Conservation (phyloP, 2,113 vertebrate genomes). For the Takifugu bimaculatus region DNA sequence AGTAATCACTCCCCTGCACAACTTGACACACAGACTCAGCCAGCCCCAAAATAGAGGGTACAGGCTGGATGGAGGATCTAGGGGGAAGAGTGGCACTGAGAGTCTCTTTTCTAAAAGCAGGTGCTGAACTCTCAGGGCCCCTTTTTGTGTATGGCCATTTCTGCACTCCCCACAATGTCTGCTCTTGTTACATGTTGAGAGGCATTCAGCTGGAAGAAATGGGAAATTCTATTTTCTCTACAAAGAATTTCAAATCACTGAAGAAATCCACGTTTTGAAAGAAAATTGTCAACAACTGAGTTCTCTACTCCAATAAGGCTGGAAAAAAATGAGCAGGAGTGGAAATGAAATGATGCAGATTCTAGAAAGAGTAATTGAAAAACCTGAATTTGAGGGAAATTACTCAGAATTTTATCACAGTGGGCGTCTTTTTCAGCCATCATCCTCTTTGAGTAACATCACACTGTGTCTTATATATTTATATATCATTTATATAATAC, state of each 20-base stretch:
- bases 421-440: slow-evolving; percentile 21
- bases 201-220: slow-evolving; percentile 73
- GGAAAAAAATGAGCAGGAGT: slow-evolving; percentile 59
- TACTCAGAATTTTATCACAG: slow-evolving; percentile 25
- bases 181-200: slow-evolving; percentile 75
- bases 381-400: slow-evolving; percentile 42
- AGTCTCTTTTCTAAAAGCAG: slow-evolving; percentile 76
- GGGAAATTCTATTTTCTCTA: slow-evolving; percentile 67
- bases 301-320: slow-evolving; percentile 54
- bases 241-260: slow-evolving; percentile 72
- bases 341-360: slow-evolving; percentile 68
- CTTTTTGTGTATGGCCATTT: slow-evolving; percentile 75
- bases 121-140: slow-evolving; percentile 72
- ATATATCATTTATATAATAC: too few species aligned
- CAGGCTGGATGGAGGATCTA: slow-evolving; percentile 54
- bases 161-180: slow-evolving; percentile 73
- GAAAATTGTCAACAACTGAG: slow-evolving; percentile 66
- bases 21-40: slow-evolving; percentile 74
- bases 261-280: slow-evolving; percentile 70
- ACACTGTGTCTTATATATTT: too few species aligned
- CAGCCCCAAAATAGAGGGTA: slow-evolving; percentile 73
- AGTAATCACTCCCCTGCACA: slow-evolving; percentile 76
- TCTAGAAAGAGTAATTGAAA: slow-evolving; percentile 53
- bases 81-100: slow-evolving; percentile 68
- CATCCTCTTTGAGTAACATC: neutral